These are phyloP conservation scores for Tetrao urogallus DNA, from an alignment of 2,113 vertebrate genomes.

Conservation along the genomic window DNA sequence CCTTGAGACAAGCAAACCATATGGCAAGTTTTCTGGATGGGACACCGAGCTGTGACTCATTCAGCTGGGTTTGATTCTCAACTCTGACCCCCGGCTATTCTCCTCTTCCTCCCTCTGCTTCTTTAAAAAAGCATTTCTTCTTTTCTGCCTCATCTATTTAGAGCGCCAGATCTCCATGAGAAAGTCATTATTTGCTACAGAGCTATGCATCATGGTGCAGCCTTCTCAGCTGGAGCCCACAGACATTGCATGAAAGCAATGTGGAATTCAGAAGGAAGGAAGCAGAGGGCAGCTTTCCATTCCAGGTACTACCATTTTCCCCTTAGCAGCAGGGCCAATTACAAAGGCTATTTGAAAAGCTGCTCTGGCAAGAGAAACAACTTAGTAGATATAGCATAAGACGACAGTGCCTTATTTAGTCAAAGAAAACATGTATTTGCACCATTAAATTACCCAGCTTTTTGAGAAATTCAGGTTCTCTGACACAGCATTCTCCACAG, in stretches of 20 bases:
- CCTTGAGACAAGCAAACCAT: not conserved
- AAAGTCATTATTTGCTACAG: not conserved
- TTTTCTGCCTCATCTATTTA: not conserved
- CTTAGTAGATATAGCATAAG: not conserved
- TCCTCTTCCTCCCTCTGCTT: not conserved
- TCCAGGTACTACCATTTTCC: not conserved
- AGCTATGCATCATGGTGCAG: not conserved
- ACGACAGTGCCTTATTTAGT: not conserved
- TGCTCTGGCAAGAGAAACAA: not conserved
- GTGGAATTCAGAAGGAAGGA: not conserved
- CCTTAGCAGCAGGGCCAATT: not conserved
- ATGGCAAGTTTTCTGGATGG: not conserved
- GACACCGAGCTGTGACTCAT: not conserved
- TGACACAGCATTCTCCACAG: not conserved
- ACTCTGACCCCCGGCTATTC: not conserved
- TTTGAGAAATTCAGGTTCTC: not conserved
- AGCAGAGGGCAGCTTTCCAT: not conserved
- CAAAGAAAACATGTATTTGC: not conserved
- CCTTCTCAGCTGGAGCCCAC: not conserved
- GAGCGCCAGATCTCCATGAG: not conserved
- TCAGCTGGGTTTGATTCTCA: not conserved
- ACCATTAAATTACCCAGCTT: not conserved
- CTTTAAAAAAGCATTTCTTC: not conserved
- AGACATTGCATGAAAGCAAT: not conserved
- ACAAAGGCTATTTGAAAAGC: not conserved